A percentile compares a stretch with the other conserved stretches of the same genome.
phyloP scores from a whole-genome alignment of 2,113 vertebrate genomes.

The Oreochromis tanganicae region DNA sequence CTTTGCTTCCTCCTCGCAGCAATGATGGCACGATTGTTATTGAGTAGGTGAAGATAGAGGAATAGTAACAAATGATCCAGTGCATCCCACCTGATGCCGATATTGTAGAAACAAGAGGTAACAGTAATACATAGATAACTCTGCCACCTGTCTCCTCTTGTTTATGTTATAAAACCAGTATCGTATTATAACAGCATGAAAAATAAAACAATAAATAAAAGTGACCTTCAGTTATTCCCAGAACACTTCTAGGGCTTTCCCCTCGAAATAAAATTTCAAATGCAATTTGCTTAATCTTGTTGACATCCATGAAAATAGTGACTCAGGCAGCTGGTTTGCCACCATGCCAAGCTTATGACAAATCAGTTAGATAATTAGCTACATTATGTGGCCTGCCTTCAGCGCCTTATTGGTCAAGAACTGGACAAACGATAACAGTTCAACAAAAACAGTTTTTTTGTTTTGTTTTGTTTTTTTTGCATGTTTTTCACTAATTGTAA shows the following conservation, averaged over 20 bases:
- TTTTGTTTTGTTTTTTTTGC: background rate
- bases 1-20: constrained; percentile 4
- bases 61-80: background rate
- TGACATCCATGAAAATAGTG: background rate
- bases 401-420: background rate
- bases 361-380: background rate
- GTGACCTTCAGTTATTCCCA: background rate
- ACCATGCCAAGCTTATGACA: background rate
- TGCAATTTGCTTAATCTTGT: background rate
- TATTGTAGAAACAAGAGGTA: background rate
- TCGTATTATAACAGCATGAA: background rate
- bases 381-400: background rate
- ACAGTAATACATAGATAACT: background rate
- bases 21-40: constrained; percentile 3
- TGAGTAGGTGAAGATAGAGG: background rate
- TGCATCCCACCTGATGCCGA: background rate
- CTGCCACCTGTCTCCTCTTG: background rate
- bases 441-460: background rate
- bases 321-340: background rate
- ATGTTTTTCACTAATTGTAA: background rate
- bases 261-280: background rate
- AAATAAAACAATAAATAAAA: background rate
- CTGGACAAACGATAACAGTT: background rate
- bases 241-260: background rate
- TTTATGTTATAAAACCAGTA: background rate